Base-by-base conservation (phyloP, 2,888 invertebrate species). In the Aplocera efformata region DNA sequence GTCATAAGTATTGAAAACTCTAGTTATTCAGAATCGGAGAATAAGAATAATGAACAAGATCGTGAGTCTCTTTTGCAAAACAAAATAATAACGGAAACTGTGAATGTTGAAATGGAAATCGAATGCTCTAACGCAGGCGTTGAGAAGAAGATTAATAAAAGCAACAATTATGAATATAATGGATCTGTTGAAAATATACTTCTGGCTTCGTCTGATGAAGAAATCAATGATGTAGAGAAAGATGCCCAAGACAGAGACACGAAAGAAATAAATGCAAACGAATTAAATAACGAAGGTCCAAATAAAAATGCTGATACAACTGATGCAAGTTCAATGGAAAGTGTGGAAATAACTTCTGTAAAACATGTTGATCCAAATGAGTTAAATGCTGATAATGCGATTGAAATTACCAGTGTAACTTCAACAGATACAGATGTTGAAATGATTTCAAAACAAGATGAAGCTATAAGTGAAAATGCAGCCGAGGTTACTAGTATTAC, bases 1-100 rank as follows among this genome's bases (percentile, higher is more conserved):
- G 71, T 85, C 8, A 82, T 86, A 10, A 86, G 86, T 48, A 83
- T 85, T 50, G 86, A 84, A 69, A 78, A 86, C 56, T 86, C 86
- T 1, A 85, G 79, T 62, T 80, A 72, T 47, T 84, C 85, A 8
- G 85, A 83, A 59, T 67, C 71, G 4, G 83, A 84, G 51, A 45
- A 31, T 7, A 58, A 55, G 31, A 60, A 60, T 49, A 48, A 53
- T 37, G 41, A 43, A 53, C 56, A 28, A 24, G 34, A 32, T 45
- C 45, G 30, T 32, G 45, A 45, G 22, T 7, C 32, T 7, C 32
- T 9, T 33, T 40, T 32, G n/a, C 17, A 33, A n/a, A 36, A 26
- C 1, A 45, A 36, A 32, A 30, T 26, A 13, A 10, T 33, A 10
- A 20, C 36, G 5, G 34, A 49, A 30, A 40, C 35, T 8, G 35